Evolutionary conservation across 2,797 vertebrate species (phyloP).

Genomic region (Serranus cabrilla): DNA sequence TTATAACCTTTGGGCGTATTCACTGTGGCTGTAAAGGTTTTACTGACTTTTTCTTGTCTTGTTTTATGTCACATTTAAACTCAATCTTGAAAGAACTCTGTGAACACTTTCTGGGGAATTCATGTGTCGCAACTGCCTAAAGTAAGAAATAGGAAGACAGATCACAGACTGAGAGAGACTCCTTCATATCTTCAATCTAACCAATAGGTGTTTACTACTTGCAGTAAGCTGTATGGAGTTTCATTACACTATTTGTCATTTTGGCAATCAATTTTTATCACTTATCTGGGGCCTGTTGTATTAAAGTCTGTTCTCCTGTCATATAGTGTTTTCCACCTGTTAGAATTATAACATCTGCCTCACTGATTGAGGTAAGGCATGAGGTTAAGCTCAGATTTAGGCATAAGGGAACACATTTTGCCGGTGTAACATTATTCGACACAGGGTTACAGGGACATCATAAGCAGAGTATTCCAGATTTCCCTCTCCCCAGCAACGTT

Average conservation of each 20-base stretch:
- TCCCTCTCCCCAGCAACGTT: too few species aligned
- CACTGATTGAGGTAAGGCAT: too few species aligned
- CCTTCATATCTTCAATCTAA: background rate
- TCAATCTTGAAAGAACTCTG: conserved; percentile 5
- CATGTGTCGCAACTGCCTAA: background rate
- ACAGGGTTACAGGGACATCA: too few species aligned
- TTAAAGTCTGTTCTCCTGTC: too few species aligned
- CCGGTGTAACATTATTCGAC: too few species aligned
- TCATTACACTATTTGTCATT: background rate
- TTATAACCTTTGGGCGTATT: background rate
- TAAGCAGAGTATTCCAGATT: too few species aligned
- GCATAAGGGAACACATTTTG: too few species aligned
- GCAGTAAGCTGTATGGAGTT: background rate
- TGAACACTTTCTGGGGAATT: background rate
- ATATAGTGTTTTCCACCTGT: too few species aligned
- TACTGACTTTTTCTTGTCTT: background rate
- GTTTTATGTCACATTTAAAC: background rate
- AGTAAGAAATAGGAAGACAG: background rate
- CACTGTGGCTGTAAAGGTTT: background rate
- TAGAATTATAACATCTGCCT: too few species aligned
- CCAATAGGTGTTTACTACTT: background rate
- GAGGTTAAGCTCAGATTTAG: too few species aligned
- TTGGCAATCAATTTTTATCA: background rate
- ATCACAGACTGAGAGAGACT: background rate
- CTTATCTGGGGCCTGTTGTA: too few species aligned